Base-by-base conservation (phyloP, 2,797 vertebrate species). In the Heteromormyrus szaboi region DNA sequence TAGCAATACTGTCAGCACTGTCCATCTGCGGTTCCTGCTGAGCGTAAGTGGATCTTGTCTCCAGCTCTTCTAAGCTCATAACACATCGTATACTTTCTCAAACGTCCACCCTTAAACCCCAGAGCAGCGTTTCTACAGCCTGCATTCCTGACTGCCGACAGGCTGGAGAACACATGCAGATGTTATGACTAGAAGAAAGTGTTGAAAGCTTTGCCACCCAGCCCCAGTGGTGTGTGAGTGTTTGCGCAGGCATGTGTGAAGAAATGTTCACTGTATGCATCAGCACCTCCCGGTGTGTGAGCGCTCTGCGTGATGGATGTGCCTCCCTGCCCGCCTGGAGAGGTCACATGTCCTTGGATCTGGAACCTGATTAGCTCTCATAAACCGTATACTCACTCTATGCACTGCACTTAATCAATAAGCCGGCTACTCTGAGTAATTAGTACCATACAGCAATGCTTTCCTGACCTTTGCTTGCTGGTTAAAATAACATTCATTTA, bases 361-460 rank as follows among this genome's bases (percentile, higher is more conserved):
- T 51, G 48, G 48, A 48, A 51, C 19, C 81, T 25, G 81, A 25
- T 51, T 84, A 51, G 46, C n/a, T 84, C 37, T 84, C 44, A 84
- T 29, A 22, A 25, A 51, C 17, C 53, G 17, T 44, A 9, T 33
- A 44, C 33, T 25, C 53, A 54, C 25, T 93, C 90, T 90, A 91
- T 93, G 91, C 94, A 94, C 94, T 94, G 94, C 84, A 93, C 93
- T 92, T 93, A 94, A 95, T 95, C 93, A 95, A 95, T 95, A 95
- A 95, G 92, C 95, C 91, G 94, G 94, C 91, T 25, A 90, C 90
- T 89, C 89, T 92, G 92, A 92, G 91, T 93, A 92, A 93, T 91
- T 90, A 92, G 54, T 44, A 89, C 92, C 59, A 89, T 90, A 56
- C 19, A 84, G 81, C 46, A 51, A 87, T 56, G 54, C 88, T 88